Conservation (phyloP, 2,113 vertebrate genomes). For the human region DNA sequence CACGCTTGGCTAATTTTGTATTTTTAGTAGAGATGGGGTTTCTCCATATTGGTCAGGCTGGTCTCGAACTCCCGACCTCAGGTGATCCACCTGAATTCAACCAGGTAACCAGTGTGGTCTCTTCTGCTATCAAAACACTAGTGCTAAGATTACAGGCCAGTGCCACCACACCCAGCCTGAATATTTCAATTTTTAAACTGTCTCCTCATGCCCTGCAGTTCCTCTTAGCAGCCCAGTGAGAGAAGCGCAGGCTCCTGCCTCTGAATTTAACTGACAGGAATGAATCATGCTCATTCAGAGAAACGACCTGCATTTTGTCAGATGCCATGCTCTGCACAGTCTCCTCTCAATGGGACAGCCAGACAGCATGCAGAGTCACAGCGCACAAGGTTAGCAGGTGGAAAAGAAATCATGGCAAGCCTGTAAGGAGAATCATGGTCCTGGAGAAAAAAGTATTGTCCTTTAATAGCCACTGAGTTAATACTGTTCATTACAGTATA, state of each 20-base stretch:
- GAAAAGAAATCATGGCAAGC: background rate
- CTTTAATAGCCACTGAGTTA: too few species aligned
- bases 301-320: constrained; percentile 36
- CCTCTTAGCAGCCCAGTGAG: constrained; percentile 41
- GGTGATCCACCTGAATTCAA: too few species aligned
- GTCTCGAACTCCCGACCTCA: too few species aligned
- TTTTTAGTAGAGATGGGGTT: too few species aligned
- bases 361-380: background rate
- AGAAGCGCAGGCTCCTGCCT: constrained; percentile 2
- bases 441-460: background rate
- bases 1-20: too few species aligned
- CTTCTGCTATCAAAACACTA: too few species aligned
- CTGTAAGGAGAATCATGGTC: background rate
- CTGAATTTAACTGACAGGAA: constrained; percentile 51
- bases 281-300: constrained; percentile 45
- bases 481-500: background rate
- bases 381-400: background rate
- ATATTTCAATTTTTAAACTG: constrained; percentile 63
- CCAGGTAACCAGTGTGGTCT: too few species aligned
- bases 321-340: background rate
- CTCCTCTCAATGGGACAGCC: background rate
- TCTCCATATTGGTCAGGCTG: too few species aligned
- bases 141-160: too few species aligned
- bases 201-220: constrained; percentile 14
- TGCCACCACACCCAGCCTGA: too few species aligned